A percentile compares a stretch with the other conserved stretches of the same genome.
These are phyloP conservation scores for Merodon equestris DNA, from an alignment of 2,888 invertebrate species.

Conservation along the genomic window DNA sequence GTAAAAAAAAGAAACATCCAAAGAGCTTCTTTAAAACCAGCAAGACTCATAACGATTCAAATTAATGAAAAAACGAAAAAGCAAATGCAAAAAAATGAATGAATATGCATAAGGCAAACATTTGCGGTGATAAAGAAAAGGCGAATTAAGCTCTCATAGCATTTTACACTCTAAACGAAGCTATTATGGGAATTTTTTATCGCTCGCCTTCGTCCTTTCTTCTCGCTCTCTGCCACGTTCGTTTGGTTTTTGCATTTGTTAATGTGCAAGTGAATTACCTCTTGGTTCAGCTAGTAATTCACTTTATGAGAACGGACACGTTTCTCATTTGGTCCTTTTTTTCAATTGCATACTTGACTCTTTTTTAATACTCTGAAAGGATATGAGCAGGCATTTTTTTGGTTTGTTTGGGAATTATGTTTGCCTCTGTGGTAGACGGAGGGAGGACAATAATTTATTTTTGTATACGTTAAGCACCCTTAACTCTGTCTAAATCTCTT, in stretches of 20 bases:
- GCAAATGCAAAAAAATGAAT: conserved; percentile 9
- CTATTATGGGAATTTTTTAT: conserved; percentile 44
- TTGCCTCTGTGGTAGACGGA: too few species aligned
- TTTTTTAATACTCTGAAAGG: conserved; percentile 9
- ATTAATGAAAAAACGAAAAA: too few species aligned
- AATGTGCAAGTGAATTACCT: conserved; percentile 56
- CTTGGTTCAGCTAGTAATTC: conserved; percentile 36
- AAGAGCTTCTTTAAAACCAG: too few species aligned
- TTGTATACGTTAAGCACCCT: neutral
- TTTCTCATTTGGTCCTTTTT: conserved; percentile 42
- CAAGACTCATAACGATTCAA: too few species aligned
- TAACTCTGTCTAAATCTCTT: too few species aligned
- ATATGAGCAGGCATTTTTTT: neutral
- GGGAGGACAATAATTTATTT: neutral
- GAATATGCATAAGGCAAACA: conserved; percentile 26
- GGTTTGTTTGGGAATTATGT: neutral
- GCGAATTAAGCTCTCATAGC: conserved; percentile 36
- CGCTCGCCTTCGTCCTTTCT: too few species aligned
- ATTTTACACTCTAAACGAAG: conserved; percentile 47
- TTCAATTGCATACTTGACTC: conserved; percentile 40
- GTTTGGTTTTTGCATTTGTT: conserved; percentile 25
- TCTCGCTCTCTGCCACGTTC: too few species aligned
- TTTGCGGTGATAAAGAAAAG: conserved; percentile 34
- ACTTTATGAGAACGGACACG: conserved; percentile 50
- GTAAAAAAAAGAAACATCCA: too few species aligned